Evolutionary conservation across 35 echinoderm and acorn worm genomes (phyloP).

Genomic region (Hemicentrotus pulcherrimus): DNA sequence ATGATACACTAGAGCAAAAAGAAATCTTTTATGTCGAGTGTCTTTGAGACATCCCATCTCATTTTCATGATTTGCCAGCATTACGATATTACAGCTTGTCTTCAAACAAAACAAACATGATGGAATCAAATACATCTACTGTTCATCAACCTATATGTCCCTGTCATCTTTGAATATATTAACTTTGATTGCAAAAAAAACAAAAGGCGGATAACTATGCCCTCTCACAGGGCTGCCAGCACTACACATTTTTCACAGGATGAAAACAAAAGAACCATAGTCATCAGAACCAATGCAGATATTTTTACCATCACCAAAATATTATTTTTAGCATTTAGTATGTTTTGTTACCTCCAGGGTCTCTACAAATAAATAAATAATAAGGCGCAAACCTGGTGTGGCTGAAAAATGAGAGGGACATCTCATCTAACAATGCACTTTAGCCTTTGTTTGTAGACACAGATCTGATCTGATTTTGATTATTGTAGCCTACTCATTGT

Average conservation of each 20-base stretch:
- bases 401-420: background rate
- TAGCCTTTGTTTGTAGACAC: background rate
- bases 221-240: background rate
- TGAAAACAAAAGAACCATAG: background rate
- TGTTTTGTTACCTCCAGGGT: background rate
- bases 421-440: background rate
- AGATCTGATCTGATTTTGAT: background rate
- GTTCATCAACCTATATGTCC: no score
- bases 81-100: no score
- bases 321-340: background rate
- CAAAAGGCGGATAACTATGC: no score
- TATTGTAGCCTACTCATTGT: slow-evolving; percentile 11
- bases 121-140: no score
- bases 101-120: no score
- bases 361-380: background rate
- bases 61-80: no score
- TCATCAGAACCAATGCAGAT: background rate
- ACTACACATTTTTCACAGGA: background rate
- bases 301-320: background rate
- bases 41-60: no score
- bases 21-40: no score
- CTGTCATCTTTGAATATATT: no score
- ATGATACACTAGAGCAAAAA: background rate
- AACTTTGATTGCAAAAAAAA: no score
- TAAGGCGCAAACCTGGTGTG: background rate